Base-by-base conservation (phyloP, 2,888 invertebrate species). In the Temnothorax rugatulus region DNA sequence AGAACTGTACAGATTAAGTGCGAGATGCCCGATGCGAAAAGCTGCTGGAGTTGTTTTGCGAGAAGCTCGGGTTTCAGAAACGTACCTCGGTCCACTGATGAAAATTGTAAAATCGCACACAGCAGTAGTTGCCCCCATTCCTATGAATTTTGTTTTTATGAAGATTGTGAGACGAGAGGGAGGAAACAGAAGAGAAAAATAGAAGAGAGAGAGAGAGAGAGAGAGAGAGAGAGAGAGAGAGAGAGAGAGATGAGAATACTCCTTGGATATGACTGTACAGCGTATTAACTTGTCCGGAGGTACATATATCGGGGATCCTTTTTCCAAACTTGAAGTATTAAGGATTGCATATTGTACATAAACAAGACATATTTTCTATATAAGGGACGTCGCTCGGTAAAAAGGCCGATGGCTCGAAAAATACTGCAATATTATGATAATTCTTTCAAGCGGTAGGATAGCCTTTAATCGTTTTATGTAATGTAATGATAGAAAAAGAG, bases 361-460 rank as follows among this genome's bases (percentile, higher is more conserved):
- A 94, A 94, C 94, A 93, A 94, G 94, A 95, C 94, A 94, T 95
- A 95, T 95, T 95, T 95, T 95, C 95, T 95, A 95, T 94, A 95
- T 94, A 94, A 93, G 92, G 92, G 92, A 92, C 92, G 92, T 94
- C 93, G 92, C 91, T 94, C 93, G 92, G 91, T 93, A 92, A 92
- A 92, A 92, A 90, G 91, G 90, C 92, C 93, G 93, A 92, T 92
- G 93, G 91, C 93, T 94, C 93, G 93, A 94, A 91, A 93, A 94
- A 94, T 93, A 94, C 93, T 95, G 95, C 95, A 95, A 95, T 95
- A 95, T 95, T 95, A 95, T 92, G 92, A 94, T 95, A 94, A 94
- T 95, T 95, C 94, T 94, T 94, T 94, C 93, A 93, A 93, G 94
- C 93, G 93, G 92, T 95, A 95, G 94, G 93, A 92, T 94, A 94